Conservation (phyloP, 2,888 invertebrate genomes). For the Drosophila merina region DNA sequence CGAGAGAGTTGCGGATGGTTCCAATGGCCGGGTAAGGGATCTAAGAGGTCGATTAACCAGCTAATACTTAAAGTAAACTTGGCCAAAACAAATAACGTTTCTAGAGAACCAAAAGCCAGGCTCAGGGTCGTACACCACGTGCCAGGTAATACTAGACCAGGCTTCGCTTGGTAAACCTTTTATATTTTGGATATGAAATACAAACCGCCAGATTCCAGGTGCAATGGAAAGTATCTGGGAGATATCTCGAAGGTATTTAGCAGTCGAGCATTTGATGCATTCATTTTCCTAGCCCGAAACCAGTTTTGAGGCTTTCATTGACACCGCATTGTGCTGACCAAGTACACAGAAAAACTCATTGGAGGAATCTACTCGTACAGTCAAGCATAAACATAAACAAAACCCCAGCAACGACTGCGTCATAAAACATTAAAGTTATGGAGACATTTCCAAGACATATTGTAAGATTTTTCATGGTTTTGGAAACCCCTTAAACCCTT, state of each 20-base stretch:
- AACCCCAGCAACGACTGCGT: background rate
- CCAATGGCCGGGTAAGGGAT: background rate
- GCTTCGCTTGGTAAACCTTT: slow-evolving; percentile 2
- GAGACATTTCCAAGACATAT: background rate
- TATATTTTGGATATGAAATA: slow-evolving; percentile 30
- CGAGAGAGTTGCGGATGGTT: slow-evolving; percentile 17
- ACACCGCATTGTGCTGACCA: slow-evolving; percentile 43
- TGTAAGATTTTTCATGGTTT: background rate
- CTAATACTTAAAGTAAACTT: background rate
- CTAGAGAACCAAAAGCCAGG: background rate
- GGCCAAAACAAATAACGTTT: too few species aligned
- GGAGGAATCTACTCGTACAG: slow-evolving; percentile 13
- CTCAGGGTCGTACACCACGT: slow-evolving; percentile 17
- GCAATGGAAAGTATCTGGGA: slow-evolving; percentile 7
- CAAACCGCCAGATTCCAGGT: slow-evolving; percentile 16
- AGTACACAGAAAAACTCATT: slow-evolving; percentile 14
- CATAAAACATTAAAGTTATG: slow-evolving; percentile 2
- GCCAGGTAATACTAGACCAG: slow-evolving; percentile 3
- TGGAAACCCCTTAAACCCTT: background rate
- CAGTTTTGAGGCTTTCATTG: slow-evolving; percentile 67
- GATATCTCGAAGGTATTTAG: slow-evolving; percentile 22
- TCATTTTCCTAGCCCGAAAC: slow-evolving; percentile 50
- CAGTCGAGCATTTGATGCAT: slow-evolving; percentile 24
- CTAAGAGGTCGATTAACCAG: background rate
- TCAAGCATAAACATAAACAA: background rate